phyloP scores from a whole-genome alignment of 2,113 vertebrate genomes.

The Bubo bubo region DNA sequence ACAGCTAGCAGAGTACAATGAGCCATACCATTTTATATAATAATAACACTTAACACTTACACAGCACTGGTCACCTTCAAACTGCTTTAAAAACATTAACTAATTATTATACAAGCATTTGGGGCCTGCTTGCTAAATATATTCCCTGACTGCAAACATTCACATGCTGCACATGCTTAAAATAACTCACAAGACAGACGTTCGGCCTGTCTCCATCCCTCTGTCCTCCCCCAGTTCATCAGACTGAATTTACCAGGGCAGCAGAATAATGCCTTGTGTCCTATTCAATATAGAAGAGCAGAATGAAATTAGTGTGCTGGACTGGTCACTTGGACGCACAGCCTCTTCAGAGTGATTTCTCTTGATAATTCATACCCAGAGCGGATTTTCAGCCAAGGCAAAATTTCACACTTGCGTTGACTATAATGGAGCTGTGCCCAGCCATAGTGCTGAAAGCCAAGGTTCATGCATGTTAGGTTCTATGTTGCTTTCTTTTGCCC shows the following conservation, averaged over 20 bases:
- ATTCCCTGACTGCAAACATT: neutral
- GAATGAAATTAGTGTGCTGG: neutral
- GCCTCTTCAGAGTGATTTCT: neutral
- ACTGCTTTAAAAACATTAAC: slow-evolving; percentile 30
- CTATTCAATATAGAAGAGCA: neutral
- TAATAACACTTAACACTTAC: neutral
- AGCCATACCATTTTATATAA: neutral
- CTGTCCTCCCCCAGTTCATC: neutral
- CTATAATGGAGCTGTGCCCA: neutral
- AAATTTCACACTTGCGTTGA: neutral
- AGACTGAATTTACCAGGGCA: neutral
- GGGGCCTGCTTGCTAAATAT: neutral
- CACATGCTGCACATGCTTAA: rapidly evolving
- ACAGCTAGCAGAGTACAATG: slow-evolving; percentile 24
- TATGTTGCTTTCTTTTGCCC: neutral
- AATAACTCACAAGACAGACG: rapidly evolving
- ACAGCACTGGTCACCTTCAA: slow-evolving; percentile 29
- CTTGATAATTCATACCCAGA: neutral
- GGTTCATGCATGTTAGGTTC: neutral
- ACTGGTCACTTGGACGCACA: neutral
- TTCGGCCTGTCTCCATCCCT: neutral
- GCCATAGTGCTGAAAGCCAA: neutral
- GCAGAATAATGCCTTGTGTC: neutral
- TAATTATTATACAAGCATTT: slow-evolving; percentile 32
- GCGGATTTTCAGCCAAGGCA: neutral